Base-by-base conservation (phyloP, 2,797 vertebrate species). In the Acipenser transmontanus region DNA sequence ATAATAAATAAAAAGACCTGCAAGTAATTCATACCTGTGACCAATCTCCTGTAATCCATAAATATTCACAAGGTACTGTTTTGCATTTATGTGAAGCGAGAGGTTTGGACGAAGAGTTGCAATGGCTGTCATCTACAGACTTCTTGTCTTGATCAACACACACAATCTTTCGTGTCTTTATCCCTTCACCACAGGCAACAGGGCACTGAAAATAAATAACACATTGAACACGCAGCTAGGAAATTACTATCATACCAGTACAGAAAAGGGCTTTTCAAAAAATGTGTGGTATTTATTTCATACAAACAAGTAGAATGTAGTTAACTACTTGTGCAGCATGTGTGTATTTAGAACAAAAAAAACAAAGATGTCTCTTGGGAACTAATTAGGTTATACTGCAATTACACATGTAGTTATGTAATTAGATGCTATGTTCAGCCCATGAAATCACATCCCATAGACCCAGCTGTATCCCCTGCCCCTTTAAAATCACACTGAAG, bases 1-100 rank as follows among this genome's bases (percentile, higher is more conserved):
- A 34, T 34, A 34, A 34, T 34, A 34, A 34, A 34, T 34, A 34
- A 34, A 34, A 34, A 34, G 34, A 34, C 34, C 34, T 34, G 34
- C 34, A 34, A 34, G 34, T 34, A 49, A 1, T 48, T 49, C 77
- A 47, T 79, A 98, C 96, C 95, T 95, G 89, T 8, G 93, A 92
- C 70, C 91, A 87, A n/a, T 94, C 87, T 76, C 86, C 88, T 65
- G 93, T 91, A 49, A 92, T 77, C 77, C 95, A 94, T 64, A 83
- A 51, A 6, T 91, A 89, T 70, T 76, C 89, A 77, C 92, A 94
- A 48, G 89, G 77, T 64, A 71, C 64, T 34, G 11, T 68, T 52
- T 72, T 69, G 73, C 96, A 98, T 50, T 59, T 78, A 75, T 88
- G 89, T 1, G 71, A 64, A 0, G 82, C 70, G n/a, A 68, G 61